Base-by-base conservation (phyloP, 2,113 vertebrate genomes). In the Bettongia penicillata region DNA sequence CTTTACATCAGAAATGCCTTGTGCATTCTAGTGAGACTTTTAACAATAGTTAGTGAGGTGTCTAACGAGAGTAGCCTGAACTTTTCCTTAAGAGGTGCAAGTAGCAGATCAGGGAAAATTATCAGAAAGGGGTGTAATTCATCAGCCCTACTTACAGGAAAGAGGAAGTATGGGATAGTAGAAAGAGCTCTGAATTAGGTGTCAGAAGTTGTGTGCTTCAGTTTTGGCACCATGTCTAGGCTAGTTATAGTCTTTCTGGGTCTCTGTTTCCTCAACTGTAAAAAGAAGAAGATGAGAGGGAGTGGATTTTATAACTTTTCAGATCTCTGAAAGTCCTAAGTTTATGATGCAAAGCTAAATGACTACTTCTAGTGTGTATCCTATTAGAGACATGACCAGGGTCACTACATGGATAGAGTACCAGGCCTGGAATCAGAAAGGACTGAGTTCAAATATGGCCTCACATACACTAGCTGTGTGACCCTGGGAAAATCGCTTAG, bases 21-120 rank as follows among this genome's bases (percentile, higher is more conserved):
- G 19, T 94, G 89, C 61, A 89, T 51, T 93, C 91, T 91, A 48
- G 8, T 52, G 57, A 49, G 68, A 31, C 84, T 96, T 93, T 97
- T 93, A 51, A 51, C 94, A 68, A 53, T 16, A 95, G 51, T 26
- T 51, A 55, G 25, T 8, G 26, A 94, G 2, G 68, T 47, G 28
- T 52, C 28, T 89, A 90, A 52, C 68, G 16, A 96, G 8, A 89
- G 47, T 53, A 94, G 31, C 53, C 9, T 68, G 53, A 95, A 52
- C 47, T 22, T 37, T 28, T 92, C 49, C 37, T 2, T 1, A 50
- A 84, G 48, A 53, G 31, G 47, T 31, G 48, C 0, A 25, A 14
- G 53, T 77, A 57, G 61, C 53, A 92, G 92, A 61, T 84, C n/a
- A 84, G 68, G 7, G 68, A 22, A 43, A 84, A 84, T 84, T 19